phyloP scores from a whole-genome alignment of 2,888 invertebrate genomes.

The Cheilosia vulpina region DNA sequence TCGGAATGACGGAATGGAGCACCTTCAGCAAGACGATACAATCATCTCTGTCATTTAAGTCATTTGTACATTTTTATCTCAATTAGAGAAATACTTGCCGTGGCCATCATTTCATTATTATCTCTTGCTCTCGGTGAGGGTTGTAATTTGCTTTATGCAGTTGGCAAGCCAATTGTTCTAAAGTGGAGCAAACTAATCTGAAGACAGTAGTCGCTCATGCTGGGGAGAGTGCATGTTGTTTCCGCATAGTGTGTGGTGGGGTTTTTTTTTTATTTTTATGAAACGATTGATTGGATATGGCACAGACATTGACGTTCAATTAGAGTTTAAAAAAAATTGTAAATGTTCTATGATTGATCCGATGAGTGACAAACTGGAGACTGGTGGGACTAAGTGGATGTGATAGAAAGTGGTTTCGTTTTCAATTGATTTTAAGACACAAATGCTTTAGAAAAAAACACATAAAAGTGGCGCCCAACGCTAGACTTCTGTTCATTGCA shows the following conservation, averaged over 20 bases:
- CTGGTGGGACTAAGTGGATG: too few relatives aligned
- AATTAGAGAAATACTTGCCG: conserved; percentile 68
- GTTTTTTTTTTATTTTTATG: background rate
- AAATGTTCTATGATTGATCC: background rate
- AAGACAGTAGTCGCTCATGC: conserved; percentile 11
- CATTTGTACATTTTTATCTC: conserved; percentile 66
- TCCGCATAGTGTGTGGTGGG: conserved; percentile 45
- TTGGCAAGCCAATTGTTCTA: conserved; percentile 52
- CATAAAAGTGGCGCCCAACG: too few relatives aligned
- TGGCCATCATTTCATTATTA: conserved; percentile 58
- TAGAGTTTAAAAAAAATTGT: background rate
- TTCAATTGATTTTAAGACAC: too few relatives aligned
- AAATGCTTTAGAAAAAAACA: too few relatives aligned
- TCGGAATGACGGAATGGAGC: conserved; percentile 1
- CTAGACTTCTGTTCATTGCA: too few relatives aligned
- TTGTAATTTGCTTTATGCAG: conserved; percentile 5
- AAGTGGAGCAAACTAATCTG: conserved; percentile 51
- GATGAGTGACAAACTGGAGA: background rate
- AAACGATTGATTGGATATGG: background rate
- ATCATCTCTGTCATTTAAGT: conserved; percentile 61
- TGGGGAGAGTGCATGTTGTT: conserved; percentile 5
- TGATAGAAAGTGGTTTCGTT: too few relatives aligned
- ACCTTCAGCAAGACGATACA: conserved; percentile 41
- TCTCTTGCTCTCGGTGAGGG: conserved; percentile 26
- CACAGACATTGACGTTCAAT: conserved; percentile 10